phyloP scores from a whole-genome alignment of 2,888 invertebrate genomes.

The Athalia circularis region DNA sequence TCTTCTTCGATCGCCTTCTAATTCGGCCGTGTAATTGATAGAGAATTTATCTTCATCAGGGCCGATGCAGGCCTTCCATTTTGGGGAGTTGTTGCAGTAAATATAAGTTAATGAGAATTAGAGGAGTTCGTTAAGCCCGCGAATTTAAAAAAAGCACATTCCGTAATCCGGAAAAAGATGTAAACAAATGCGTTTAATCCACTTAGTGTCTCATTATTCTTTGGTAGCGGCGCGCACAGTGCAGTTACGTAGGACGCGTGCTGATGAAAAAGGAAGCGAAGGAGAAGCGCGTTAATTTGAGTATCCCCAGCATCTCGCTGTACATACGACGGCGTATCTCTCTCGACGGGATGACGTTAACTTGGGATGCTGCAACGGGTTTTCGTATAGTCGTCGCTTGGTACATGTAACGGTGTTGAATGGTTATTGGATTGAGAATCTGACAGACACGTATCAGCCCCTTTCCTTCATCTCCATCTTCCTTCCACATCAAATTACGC shows the following conservation, averaged over 20 bases:
- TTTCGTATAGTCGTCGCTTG: constrained; percentile 1
- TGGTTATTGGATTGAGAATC: constrained; percentile 63
- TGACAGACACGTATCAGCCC: constrained; percentile 54
- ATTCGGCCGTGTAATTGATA: too few species aligned
- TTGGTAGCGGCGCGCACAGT: constrained; percentile 1
- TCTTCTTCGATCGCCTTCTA: too few species aligned
- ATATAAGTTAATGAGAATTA: background rate
- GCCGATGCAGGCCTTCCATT: too few species aligned
- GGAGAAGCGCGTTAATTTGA: constrained; percentile 27
- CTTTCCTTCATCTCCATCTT: background rate
- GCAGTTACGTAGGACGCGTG: background rate
- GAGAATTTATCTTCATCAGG: too few species aligned
- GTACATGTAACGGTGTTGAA: constrained; percentile 53
- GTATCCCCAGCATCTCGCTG: constrained; percentile 2
- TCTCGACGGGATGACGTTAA: constrained; percentile 3
- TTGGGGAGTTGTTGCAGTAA: too few species aligned
- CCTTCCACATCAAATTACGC: too few species aligned
- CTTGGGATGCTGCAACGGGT: background rate
- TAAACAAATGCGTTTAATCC: constrained; percentile 38
- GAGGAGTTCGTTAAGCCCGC: background rate
- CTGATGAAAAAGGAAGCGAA: background rate
- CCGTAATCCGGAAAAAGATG: background rate
- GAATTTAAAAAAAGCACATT: background rate
- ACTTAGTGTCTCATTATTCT: constrained; percentile 40
- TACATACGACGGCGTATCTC: background rate